Percentiles rank a stretch among this genome's conserved stretches.
Conservation (phyloP, 2,113 vertebrate genomes). For the Ageneiosus marmoratus region DNA sequence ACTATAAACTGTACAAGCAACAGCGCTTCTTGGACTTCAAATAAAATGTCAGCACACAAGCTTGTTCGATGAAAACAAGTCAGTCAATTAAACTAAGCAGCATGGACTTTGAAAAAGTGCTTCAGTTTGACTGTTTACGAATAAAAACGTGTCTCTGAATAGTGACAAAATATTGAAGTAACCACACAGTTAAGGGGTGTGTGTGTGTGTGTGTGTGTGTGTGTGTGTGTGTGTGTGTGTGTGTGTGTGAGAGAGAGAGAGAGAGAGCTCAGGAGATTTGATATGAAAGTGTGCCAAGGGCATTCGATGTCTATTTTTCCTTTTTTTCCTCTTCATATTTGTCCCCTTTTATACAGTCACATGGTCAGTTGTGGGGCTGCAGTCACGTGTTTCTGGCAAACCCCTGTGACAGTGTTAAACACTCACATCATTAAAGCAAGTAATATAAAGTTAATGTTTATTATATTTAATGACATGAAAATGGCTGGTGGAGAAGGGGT, state of each 20-base stretch:
- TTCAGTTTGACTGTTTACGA: not conserved
- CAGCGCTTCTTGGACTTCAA: not conserved
- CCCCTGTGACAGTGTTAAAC: not conserved
- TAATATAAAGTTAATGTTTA: not conserved
- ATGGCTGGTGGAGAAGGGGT: no score
- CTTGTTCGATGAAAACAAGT: not conserved
- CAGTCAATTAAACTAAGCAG: not conserved
- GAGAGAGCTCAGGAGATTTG: conserved; percentile 1
- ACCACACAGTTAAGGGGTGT: not conserved
- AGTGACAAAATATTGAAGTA: no score
- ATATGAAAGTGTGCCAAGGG: conserved; percentile 36
- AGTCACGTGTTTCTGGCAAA: not conserved
- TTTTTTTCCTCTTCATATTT: not conserved
- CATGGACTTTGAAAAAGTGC: not conserved
- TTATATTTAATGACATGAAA: no score
- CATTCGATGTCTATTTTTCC: conserved; percentile 3
- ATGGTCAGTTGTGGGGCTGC: not conserved
- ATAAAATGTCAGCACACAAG: conserved; percentile 2
- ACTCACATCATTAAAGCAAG: not conserved
- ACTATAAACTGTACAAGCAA: not conserved
- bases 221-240: not conserved
- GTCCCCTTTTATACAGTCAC: not conserved
- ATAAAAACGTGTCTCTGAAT: not conserved
- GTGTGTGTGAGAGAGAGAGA: conserved; percentile 2
- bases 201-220: conserved; percentile 15